These are phyloP conservation scores for Aleiodes leptofemur DNA, from an alignment of 2,888 invertebrate genomes.

Conservation along the genomic window DNA sequence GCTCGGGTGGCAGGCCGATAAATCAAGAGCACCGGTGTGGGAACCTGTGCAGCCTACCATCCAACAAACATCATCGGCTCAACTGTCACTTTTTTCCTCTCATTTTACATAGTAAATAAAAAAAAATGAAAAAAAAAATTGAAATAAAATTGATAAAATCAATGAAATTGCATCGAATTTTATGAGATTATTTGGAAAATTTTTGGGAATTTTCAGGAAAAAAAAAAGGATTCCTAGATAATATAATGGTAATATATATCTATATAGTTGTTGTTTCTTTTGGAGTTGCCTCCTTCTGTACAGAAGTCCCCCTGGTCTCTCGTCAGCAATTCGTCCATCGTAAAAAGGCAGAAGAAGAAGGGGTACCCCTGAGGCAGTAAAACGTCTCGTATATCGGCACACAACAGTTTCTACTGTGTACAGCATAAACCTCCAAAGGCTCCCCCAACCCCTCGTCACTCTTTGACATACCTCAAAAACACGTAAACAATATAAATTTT, in stretches of 20 bases:
- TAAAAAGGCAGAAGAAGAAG: slow-evolving; percentile 63
- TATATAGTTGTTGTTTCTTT: background rate
- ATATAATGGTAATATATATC: background rate
- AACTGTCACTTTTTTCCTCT: slow-evolving; percentile 12
- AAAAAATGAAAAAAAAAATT: no score
- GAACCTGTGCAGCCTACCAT: slow-evolving; percentile 59
- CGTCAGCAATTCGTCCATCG: slow-evolving; percentile 64
- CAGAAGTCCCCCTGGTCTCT: slow-evolving; percentile 5
- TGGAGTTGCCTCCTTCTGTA: slow-evolving; percentile 5
- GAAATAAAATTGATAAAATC: background rate
- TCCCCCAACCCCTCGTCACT: background rate
- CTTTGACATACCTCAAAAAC: slow-evolving; percentile 30
- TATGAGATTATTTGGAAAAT: no score
- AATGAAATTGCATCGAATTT: no score
- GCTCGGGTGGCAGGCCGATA: slow-evolving; percentile 70
- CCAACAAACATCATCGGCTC: slow-evolving; percentile 23
- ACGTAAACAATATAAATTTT: no score
- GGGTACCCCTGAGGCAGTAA: slow-evolving; percentile 51
- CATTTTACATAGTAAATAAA: background rate
- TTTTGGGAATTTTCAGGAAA: background rate
- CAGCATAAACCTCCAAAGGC: slow-evolving; percentile 63
- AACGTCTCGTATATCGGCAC: slow-evolving; percentile 56
- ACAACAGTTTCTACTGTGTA: slow-evolving; percentile 45
- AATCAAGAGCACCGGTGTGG: slow-evolving; percentile 70
- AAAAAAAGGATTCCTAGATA: background rate